Evolutionary conservation across 2,888 invertebrate genomes (phyloP).

Genomic region (Lasioglossum malachurum): DNA sequence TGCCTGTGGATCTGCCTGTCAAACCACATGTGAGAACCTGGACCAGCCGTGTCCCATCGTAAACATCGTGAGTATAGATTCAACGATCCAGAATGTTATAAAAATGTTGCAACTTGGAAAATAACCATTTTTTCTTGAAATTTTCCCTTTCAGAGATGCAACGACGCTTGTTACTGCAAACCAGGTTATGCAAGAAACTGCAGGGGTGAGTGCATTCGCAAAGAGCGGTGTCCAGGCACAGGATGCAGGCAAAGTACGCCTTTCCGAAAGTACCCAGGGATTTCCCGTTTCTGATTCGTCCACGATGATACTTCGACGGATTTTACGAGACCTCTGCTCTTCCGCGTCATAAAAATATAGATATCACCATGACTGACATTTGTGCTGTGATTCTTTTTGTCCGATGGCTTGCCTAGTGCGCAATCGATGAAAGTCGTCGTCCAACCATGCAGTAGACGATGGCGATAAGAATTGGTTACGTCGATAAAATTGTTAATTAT

Average conservation of each 20-base stretch:
- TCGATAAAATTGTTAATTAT: not conserved
- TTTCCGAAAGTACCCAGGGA: rapidly evolving
- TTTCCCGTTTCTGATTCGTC: not conserved
- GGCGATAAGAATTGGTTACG: not conserved
- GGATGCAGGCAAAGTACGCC: rapidly evolving
- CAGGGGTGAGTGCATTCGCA: constrained; percentile 23
- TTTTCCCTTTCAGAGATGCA: constrained; percentile 48
- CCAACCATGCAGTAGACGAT: not conserved
- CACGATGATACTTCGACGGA: not conserved
- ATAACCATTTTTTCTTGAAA: not conserved
- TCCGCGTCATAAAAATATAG: not conserved
- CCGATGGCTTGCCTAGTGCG: not conserved
- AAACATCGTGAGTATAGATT: constrained; percentile 49
- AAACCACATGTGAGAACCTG: constrained; percentile 37
- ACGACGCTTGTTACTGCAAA: constrained; percentile 56
- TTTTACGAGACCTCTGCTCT: not conserved
- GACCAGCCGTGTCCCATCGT: constrained; percentile 17
- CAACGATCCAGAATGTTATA: not conserved
- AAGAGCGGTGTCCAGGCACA: not conserved
- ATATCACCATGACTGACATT: constrained; percentile 1
- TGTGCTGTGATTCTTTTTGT: not conserved
- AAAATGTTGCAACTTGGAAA: not conserved
- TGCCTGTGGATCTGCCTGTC: constrained; percentile 60
- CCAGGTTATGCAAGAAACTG: constrained; percentile 38
- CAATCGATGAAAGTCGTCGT: not conserved